Evolutionary conservation across 1,140 invertebrate species (phyloP).

Genomic region (Tachypleus tridentatus): DNA sequence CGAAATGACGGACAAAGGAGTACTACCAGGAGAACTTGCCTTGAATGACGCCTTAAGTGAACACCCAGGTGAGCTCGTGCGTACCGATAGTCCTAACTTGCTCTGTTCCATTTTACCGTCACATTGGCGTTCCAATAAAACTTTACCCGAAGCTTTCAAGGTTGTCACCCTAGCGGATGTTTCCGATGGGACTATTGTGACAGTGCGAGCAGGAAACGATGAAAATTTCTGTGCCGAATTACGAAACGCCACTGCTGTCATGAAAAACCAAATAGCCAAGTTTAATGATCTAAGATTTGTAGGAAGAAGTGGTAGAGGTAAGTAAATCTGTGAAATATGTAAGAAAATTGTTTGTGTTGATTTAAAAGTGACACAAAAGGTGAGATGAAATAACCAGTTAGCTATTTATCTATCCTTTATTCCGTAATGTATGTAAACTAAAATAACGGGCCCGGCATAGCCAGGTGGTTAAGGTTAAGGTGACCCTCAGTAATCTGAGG

Average conservation of each 20-base stretch:
- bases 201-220: constrained; percentile 87
- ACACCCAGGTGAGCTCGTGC: constrained; percentile 40
- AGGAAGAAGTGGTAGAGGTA: constrained; percentile 92
- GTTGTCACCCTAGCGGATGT: constrained; percentile 87
- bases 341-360: too few relatives aligned
- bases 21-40: constrained; percentile 41
- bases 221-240: constrained; percentile 93
- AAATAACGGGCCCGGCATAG: too few relatives aligned
- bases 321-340: constrained; percentile 31
- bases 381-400: too few relatives aligned
- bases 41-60: constrained; percentile 68
- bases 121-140: constrained; percentile 72
- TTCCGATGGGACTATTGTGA: constrained; percentile 87
- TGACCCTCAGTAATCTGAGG: too few relatives aligned
- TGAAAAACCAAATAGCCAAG: constrained; percentile 95
- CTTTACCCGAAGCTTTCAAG: constrained; percentile 83
- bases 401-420: too few relatives aligned
- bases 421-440: too few relatives aligned
- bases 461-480: too few relatives aligned
- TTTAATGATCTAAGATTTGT: constrained; percentile 96
- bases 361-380: too few relatives aligned
- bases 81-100: constrained; percentile 27
- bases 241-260: constrained; percentile 80
- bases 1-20: constrained; percentile 16
- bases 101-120: constrained; percentile 32